A percentile compares a stretch with the other conserved stretches of the same genome.
phyloP scores from a whole-genome alignment of 2,113 vertebrate species.

The Herpetotheres cachinnans region DNA sequence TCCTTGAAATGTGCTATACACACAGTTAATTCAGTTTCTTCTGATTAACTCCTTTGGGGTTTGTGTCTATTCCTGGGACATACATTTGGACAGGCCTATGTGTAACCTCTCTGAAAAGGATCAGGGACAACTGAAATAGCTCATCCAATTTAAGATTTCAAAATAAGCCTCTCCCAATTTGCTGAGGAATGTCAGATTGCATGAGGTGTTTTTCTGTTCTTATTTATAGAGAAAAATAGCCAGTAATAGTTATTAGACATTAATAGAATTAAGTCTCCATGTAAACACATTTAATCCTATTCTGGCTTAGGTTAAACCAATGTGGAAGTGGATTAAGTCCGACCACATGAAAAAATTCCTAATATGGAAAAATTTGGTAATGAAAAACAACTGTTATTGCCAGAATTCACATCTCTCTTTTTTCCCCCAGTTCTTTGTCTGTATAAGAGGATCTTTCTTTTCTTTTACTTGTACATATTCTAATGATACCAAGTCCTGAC shows the following conservation, averaged over 20 bases:
- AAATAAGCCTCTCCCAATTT: neutral
- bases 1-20: neutral
- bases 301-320: neutral
- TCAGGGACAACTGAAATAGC: neutral
- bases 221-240: constrained; percentile 1
- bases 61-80: neutral
- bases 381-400: neutral
- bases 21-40: constrained; percentile 2
- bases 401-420: neutral
- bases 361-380: neutral
- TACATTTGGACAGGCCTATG: neutral
- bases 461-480: neutral
- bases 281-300: constrained; percentile 11
- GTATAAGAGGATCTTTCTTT: neutral
- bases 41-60: neutral
- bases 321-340: constrained; percentile 2
- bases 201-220: neutral
- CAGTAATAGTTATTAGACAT: neutral
- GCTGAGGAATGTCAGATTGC: neutral
- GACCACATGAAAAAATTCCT: neutral
- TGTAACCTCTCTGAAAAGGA: neutral
- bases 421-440: neutral
- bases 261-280: neutral
- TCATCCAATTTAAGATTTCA: neutral
- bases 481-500: neutral